phyloP scores from a whole-genome alignment of 2,797 vertebrate species.

The Rallus crepitans region DNA sequence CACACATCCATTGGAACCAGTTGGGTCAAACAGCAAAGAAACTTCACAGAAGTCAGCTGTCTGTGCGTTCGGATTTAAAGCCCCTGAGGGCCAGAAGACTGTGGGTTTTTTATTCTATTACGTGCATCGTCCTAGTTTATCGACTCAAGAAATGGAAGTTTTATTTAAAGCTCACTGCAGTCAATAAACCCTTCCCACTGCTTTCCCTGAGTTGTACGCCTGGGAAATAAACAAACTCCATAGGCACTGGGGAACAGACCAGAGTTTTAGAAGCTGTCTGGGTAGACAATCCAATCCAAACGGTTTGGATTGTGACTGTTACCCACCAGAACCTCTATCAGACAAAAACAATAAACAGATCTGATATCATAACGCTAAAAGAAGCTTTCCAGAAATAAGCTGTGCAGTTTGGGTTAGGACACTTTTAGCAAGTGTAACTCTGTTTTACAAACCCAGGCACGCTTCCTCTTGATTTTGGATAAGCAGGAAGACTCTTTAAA shows the following conservation, averaged over 20 bases:
- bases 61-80: conserved; percentile 3
- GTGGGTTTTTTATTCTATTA: not conserved
- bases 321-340: not conserved
- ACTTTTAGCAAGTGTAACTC: not conserved
- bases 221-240: conserved; percentile 39
- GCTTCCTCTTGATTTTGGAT: not conserved
- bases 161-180: conserved; percentile 36
- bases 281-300: not conserved
- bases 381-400: not conserved
- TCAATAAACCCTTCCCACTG: conserved; percentile 27
- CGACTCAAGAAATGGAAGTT: not conserved
- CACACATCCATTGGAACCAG: not conserved
- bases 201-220: not conserved
- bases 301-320: not conserved
- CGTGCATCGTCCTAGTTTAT: not conserved
- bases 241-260: not conserved
- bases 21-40: not conserved
- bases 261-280: not conserved
- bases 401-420: not conserved
- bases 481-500: not conserved
- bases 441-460: not conserved
- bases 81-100: not conserved
- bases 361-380: not conserved
- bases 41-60: not conserved
- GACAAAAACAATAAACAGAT: conserved; percentile 14